A percentile compares a stretch with the other conserved stretches of the same genome.
phyloP scores from a whole-genome alignment of 2,113 vertebrate genomes.

The Hippocampus mohnikei region DNA sequence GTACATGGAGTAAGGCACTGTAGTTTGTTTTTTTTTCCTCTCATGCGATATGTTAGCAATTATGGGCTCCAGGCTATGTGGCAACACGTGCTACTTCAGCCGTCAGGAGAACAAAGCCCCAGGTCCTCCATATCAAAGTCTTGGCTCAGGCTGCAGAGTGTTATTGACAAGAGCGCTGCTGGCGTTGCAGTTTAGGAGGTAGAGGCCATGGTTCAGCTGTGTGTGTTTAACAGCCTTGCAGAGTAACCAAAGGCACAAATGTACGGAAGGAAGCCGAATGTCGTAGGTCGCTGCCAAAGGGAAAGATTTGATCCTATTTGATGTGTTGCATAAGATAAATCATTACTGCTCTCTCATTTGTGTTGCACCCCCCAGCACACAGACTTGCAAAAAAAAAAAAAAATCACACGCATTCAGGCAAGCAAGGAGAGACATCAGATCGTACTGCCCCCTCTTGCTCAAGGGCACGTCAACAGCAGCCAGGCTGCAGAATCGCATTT shows the following conservation, averaged over 20 bases:
- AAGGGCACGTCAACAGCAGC: not conserved
- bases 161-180: constrained; percentile 36
- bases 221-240: constrained; percentile 19
- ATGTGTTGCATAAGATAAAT: not conserved
- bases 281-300: not conserved
- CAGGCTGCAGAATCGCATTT: no score
- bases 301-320: not conserved
- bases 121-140: constrained; percentile 45
- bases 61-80: constrained; percentile 34
- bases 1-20: constrained; percentile 20
- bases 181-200: constrained; percentile 14
- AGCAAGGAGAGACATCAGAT: not conserved
- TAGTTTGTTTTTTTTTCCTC: not conserved
- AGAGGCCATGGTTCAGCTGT: constrained; percentile 26
- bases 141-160: constrained; percentile 16
- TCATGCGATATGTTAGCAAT: constrained; percentile 34
- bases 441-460: not conserved
- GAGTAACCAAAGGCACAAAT: constrained; percentile 5
- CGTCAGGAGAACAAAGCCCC: constrained; percentile 45
- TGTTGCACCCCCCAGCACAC: not conserved
- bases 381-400: no score
- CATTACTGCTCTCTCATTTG: not conserved
- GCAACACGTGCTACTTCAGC: constrained; percentile 38
- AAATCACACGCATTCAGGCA: not conserved
- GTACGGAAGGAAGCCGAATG: not conserved